These are phyloP conservation scores for Echinometra lucunter DNA, from an alignment of 53 echinoderm and acorn worm genomes.

Conservation along the genomic window DNA sequence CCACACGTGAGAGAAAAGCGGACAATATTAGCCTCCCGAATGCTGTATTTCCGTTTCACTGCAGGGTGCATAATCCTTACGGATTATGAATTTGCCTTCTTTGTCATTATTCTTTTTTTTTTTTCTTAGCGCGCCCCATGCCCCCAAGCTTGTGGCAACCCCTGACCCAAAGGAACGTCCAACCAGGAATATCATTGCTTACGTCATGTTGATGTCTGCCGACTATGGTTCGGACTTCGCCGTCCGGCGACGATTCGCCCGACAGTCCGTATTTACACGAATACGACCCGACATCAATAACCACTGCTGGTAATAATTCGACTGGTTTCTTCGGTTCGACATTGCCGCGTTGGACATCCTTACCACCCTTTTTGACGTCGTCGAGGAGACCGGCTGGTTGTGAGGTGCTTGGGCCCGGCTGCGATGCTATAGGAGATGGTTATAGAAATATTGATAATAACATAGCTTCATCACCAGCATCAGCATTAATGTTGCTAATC, in stretches of 20 bases:
- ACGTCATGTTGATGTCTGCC: constrained; percentile 42
- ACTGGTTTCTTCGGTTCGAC: background rate
- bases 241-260: background rate
- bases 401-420: background rate
- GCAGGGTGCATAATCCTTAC: no score
- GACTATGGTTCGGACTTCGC: constrained; percentile 38
- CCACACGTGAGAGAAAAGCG: no score
- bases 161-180: no score
- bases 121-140: no score
- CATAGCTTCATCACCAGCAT: no score
- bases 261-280: constrained; percentile 34
- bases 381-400: background rate
- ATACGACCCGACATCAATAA: constrained; percentile 26
- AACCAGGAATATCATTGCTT: background rate
- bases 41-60: no score
- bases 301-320: constrained; percentile 5
- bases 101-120: no score
- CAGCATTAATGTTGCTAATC: no score
- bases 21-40: no score
- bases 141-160: no score
- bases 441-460: background rate
- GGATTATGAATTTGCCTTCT: no score
- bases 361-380: background rate
- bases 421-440: background rate
- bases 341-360: background rate